Evolutionary conservation across 2,113 vertebrate genomes (phyloP), one percentile per base, ranked within the genome.

Genomic region (Nothoprocta pentlandii): DNA sequence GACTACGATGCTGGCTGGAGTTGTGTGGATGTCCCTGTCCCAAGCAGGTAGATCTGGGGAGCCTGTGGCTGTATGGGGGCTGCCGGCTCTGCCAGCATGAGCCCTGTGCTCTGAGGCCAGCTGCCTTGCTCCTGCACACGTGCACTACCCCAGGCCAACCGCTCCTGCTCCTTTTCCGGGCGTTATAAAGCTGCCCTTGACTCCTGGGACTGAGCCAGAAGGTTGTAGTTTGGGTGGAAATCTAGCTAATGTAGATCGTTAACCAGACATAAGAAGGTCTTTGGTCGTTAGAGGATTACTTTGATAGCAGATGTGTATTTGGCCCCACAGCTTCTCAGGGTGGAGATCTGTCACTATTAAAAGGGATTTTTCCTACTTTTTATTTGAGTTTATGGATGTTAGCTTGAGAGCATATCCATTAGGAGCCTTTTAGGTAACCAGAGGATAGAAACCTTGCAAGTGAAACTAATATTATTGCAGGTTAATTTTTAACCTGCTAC

Each of bases 401-500:
- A 87, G 61, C 30, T 76, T 5, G 3, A 58, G 46, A 90, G 61
- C 10, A 20, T 80, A 63, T 56, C 85, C 39, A 36, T 46, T 36
- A 56, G 71, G 19, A 32, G 4, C 39, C 75, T 89, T 80, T 91
- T 83, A 78, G 42, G 22, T 53, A 87, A 54, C 70, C 61, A 75
- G 28, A 63, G 59, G 82, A 67, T 26, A 71, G 25, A 85, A 85
- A 71, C 44, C 66, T 86, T 78, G 63, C 95, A 85, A 90, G 86
- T 58, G 28, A 76, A 83, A 83, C 67, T 70, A 71, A 78, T 25
- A 88, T 61, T 85, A 64, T 53, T 59, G 70, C 49, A 49, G 28
- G 80, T 94, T 95, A 94, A 96, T 95, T 95, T 95, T 94, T 96
- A 97, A 95, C 93, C 93, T 89, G 75, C 63, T 88, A 28, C 86